Conservation (phyloP, 1,140 invertebrate species). For the Eulimnadia texana region DNA sequence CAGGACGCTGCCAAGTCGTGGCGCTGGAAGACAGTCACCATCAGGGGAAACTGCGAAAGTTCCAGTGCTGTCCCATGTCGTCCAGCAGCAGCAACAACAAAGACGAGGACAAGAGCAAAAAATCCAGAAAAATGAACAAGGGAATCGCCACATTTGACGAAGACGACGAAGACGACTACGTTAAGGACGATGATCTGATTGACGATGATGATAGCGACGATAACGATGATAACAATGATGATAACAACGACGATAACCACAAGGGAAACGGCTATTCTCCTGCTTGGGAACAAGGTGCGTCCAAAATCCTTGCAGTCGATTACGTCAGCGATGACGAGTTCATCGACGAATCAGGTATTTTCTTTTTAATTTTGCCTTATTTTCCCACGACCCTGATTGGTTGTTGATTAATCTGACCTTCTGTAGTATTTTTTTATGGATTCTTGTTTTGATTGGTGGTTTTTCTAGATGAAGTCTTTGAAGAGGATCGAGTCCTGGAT, state of each 20-base stretch:
- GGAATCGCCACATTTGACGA: slow-evolving; percentile 19
- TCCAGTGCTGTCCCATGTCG: slow-evolving; percentile 13
- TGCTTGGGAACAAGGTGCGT: not conserved
- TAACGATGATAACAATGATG: slow-evolving; percentile 19
- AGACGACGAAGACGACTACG: slow-evolving; percentile 23
- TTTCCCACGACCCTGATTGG: not conserved
- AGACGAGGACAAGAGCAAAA: slow-evolving; percentile 8
- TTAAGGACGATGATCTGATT: slow-evolving; percentile 27
- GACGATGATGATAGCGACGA: slow-evolving; percentile 34
- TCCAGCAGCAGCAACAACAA: not conserved
- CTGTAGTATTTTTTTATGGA: not conserved
- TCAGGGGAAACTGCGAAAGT: slow-evolving; percentile 12
- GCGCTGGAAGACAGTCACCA: slow-evolving; percentile 11
- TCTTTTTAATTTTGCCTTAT: not conserved
- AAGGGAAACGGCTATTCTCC: not conserved
- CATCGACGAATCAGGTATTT: slow-evolving; percentile 11
- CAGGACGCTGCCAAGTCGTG: slow-evolving; percentile 13
- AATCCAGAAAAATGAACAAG: slow-evolving; percentile 7
- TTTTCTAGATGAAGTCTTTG: slow-evolving; percentile 30
- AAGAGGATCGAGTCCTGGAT: slow-evolving; percentile 67
- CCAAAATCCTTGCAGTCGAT: not conserved
- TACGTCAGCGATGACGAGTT: slow-evolving; percentile 11
- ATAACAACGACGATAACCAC: not conserved
- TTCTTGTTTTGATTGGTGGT: not conserved
- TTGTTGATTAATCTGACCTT: slow-evolving; percentile 1